Evolutionary conservation across 2,888 invertebrate genomes (phyloP), one percentile per base, ranked within the genome.

Genomic region (Oconnorella tubifera): DNA sequence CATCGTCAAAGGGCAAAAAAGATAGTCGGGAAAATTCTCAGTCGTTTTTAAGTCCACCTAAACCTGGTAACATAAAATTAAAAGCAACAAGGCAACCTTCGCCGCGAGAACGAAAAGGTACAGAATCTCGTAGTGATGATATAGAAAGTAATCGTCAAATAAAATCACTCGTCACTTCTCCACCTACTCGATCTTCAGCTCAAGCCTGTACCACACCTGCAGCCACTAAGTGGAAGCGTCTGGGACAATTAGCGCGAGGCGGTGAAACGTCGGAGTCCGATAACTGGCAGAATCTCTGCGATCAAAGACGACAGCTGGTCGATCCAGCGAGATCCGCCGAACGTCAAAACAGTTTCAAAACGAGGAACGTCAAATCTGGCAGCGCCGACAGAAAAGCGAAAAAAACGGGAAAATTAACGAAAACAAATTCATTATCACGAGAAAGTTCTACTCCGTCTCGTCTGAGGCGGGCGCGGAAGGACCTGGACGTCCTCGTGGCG

Each of bases 351-450:
- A 51, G 53, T 23, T 25, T 6, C 14, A 51, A 23, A 6, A 25
- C 25, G 6, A 19, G 25, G 6, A 4, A 4, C 25, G 14, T 27
- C 14, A 27, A 6, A 4, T 6, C 23, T 6, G 10, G 14, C 53
- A 10, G 25, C 53, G 25, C 6, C 6, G 10, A 4, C 25, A 4
- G 53, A 10, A 10, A 25, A 51, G 14, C 14, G 25, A 6, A 6
- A 51, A 19, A 6, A 19, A 19, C 6, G 25, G 23, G 53, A 6
- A 51, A 25, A 25, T 19, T 51, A 6, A 51, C 25, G 14, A 51
- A 51, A 25, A 51, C 53, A 51, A 51, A 51, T 25, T 51, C 53
- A 6, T 27, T 51, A 19, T 23, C 53, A 4, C 53, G 53, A 6
- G 10, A 6, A 51, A 23, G 4, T 4, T 19, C 14, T 4, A 51